Conservation (phyloP, 2,888 invertebrate genomes). For the Drosophila anomalata region DNA sequence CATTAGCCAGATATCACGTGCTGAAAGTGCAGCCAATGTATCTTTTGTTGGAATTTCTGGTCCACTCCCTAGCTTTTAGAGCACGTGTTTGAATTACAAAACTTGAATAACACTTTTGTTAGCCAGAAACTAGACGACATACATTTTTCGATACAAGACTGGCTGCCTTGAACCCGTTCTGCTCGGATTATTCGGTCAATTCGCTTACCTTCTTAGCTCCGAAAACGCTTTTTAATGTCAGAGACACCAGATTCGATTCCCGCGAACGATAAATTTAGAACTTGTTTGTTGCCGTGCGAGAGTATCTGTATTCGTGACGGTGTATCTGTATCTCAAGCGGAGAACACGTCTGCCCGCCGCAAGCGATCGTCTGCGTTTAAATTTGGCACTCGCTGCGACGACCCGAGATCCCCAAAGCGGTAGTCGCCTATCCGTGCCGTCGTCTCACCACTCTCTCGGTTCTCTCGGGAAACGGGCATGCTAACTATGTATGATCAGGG, state of each 20-base stretch:
- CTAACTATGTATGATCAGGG: slow-evolving; percentile 59
- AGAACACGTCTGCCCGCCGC: slow-evolving; percentile 78
- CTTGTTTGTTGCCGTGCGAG: slow-evolving; percentile 73
- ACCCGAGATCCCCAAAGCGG: slow-evolving; percentile 23
- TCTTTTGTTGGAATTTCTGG: not conserved
- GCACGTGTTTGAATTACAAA: slow-evolving; percentile 27
- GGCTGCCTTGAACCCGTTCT: slow-evolving; percentile 67
- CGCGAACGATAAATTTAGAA: slow-evolving; percentile 76
- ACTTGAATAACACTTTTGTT: not conserved
- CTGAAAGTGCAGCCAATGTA: slow-evolving; percentile 14
- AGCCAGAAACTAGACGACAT: not conserved
- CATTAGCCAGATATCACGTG: slow-evolving; percentile 59
- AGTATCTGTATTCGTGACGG: slow-evolving; percentile 19
- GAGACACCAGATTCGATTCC: slow-evolving; percentile 58
- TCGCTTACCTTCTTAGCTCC: slow-evolving; percentile 71
- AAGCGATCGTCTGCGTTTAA: slow-evolving; percentile 72
- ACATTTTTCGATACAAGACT: slow-evolving; percentile 44
- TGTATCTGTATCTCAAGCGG: slow-evolving; percentile 56
- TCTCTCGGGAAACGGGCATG: slow-evolving; percentile 32
- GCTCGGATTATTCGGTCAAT: slow-evolving; percentile 8
- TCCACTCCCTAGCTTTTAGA: not conserved
- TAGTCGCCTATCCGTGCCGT: slow-evolving; percentile 15
- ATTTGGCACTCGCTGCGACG: slow-evolving; percentile 47
- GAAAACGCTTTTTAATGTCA: slow-evolving; percentile 59
- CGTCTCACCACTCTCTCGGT: slow-evolving; percentile 21